These are phyloP conservation scores for Pseudococcus jackbeardsleyi DNA, from an alignment of 2,888 invertebrate species.

Conservation along the genomic window DNA sequence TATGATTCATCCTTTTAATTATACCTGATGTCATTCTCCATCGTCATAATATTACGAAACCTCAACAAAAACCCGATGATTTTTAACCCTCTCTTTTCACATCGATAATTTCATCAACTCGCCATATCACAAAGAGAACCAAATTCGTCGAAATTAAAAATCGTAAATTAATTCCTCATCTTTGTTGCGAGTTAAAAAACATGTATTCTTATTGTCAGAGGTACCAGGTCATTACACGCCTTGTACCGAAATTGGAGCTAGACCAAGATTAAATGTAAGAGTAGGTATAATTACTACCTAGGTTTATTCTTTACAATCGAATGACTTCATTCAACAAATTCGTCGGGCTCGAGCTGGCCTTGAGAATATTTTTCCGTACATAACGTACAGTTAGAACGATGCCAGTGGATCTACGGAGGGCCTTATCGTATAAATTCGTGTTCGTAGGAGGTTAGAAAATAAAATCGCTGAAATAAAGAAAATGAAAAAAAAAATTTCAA, in stretches of 20 bases:
- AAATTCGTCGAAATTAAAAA: constrained; percentile 18
- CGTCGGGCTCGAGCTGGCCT: neutral
- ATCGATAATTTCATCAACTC: neutral
- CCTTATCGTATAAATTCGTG: neutral
- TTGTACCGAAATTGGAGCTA: neutral
- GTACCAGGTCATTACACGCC: constrained; percentile 14
- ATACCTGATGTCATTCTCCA: neutral
- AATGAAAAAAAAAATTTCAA: too few relatives aligned
- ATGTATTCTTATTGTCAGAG: neutral
- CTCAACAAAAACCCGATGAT: neutral
- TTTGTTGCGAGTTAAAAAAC: neutral
- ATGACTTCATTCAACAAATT: constrained; percentile 35
- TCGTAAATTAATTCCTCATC: neutral
- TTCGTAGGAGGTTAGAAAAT: too few relatives aligned
- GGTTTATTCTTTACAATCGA: constrained; percentile 21
- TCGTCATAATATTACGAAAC: neutral
- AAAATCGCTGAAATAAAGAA: too few relatives aligned
- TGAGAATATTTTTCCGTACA: neutral
- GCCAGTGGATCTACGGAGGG: neutral
- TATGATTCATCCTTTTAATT: constrained; percentile 1
- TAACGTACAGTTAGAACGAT: neutral
- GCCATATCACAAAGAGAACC: neutral
- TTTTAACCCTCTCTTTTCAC: neutral
- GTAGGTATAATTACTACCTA: constrained; percentile 13
- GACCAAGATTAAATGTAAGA: neutral